Base-by-base conservation (phyloP, 2,797 vertebrate species). In the Miichthys miiuy region DNA sequence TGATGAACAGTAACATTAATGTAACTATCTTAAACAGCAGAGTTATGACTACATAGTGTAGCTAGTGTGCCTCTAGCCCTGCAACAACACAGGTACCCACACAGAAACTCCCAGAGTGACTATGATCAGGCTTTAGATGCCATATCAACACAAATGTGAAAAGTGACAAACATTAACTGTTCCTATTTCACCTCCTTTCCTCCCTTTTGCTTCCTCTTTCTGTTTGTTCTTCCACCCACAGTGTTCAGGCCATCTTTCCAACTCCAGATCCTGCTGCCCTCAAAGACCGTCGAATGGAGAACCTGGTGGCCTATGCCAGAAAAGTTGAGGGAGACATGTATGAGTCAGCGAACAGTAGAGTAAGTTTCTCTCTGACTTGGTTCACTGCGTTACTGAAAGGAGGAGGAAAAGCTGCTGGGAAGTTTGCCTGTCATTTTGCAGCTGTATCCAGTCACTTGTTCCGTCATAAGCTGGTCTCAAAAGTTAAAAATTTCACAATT, bases 251-350 rank as follows among this genome's bases (percentile, higher is more conserved):
- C 93, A 99, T 99, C 95, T 99, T 99, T 93, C 98, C 98, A 20
- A 99, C 98, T 78, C 98, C 98, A 60, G 98, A 99, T 92, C 98
- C 98, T 25, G 97, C 98, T 62, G 98, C 98, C 38, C 94, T 99
- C 78, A 99, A 98, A 91, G 98, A 99, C 91, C 94, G 97, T 23
- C 96, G 98, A 38, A 99, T 99, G 98, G 98, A 99, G 92, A 99
- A 99, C 93, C 93, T 99, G 44, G 98, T 99, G 88, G 98, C 98
- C 0, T 99, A 99, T 41, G 97, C 97, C 68, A 96, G 96, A 88
- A 99, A 99, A 88, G 98, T 99, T 63, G 98, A 99, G 93, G 98
- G 98, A 1, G 97, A 99, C 88, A 99, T 99, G 98, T 99, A 99
- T 72, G 97, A 99, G 89, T 99, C 97, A 0, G 98, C 98, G 63